phyloP scores from a whole-genome alignment of 2,113 vertebrate species.

The Carlito syrichta region DNA sequence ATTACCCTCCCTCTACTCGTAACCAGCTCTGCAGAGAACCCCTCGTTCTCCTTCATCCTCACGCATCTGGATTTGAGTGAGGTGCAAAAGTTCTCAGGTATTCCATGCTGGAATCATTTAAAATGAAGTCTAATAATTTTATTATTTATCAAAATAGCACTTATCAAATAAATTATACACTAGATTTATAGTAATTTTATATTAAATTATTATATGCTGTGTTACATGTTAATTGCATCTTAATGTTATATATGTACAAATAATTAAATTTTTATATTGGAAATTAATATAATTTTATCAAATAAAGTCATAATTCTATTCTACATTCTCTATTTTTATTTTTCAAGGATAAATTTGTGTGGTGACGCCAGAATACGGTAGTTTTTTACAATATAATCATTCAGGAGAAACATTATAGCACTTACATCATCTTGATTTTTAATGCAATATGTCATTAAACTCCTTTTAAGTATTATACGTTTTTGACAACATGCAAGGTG shows the following conservation, averaged over 20 bases:
- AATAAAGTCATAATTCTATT: not conserved
- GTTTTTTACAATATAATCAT: not conserved
- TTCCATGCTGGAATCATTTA: not conserved
- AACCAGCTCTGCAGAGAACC: not conserved
- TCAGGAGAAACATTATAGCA: not conserved
- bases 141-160: not conserved
- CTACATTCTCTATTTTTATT: not conserved
- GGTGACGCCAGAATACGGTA: not conserved
- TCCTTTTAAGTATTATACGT: not conserved
- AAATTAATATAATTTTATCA: not conserved
- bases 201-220: not conserved
- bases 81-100: not conserved
- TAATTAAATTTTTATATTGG: not conserved
- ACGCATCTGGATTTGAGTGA: not conserved
- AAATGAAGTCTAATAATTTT: not conserved
- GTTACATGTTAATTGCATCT: not conserved
- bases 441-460: not conserved
- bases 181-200: not conserved
- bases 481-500: not conserved
- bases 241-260: no score
- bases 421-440: not conserved
- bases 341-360: not conserved
- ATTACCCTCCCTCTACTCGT: not conserved
- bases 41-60: not conserved
- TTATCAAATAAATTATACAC: not conserved